A percentile compares a stretch with the other conserved stretches of the same genome.
Conservation (phyloP, 2,113 vertebrate species). For the Petaurus breviceps region DNA sequence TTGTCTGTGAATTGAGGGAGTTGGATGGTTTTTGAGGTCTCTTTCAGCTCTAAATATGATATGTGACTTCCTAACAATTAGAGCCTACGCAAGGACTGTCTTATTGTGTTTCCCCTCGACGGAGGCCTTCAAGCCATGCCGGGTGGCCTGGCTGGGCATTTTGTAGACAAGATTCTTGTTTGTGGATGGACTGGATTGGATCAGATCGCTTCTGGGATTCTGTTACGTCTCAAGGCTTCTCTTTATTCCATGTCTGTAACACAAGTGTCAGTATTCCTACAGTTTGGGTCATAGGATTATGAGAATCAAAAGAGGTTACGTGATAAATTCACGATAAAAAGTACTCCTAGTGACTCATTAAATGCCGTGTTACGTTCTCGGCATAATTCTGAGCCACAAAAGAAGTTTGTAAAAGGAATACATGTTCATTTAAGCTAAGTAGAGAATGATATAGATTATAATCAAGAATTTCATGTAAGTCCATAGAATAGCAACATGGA, state of each 20-base stretch:
- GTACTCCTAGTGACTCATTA: not conserved
- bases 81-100: not conserved
- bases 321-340: not conserved
- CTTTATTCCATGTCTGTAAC: not conserved
- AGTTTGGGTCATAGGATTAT: not conserved
- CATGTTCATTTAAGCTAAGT: slow-evolving; percentile 26
- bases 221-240: not conserved
- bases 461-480: not conserved
- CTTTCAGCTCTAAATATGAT: not conserved
- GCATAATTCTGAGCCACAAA: slow-evolving; percentile 41
- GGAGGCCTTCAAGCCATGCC: not conserved
- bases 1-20: not conserved
- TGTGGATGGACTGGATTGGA: not conserved
- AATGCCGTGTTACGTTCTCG: not conserved
- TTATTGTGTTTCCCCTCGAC: not conserved
- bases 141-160: not conserved
- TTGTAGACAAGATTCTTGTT: not conserved
- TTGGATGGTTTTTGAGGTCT: not conserved
- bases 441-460: not conserved
- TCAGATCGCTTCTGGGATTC: not conserved
- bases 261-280: not conserved
- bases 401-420: slow-evolving; percentile 8
- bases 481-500: not conserved
- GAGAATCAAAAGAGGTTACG: not conserved
- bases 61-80: not conserved